Evolutionary conservation across 2,113 vertebrate species (phyloP).

Genomic region (Alexandromys fortis): DNA sequence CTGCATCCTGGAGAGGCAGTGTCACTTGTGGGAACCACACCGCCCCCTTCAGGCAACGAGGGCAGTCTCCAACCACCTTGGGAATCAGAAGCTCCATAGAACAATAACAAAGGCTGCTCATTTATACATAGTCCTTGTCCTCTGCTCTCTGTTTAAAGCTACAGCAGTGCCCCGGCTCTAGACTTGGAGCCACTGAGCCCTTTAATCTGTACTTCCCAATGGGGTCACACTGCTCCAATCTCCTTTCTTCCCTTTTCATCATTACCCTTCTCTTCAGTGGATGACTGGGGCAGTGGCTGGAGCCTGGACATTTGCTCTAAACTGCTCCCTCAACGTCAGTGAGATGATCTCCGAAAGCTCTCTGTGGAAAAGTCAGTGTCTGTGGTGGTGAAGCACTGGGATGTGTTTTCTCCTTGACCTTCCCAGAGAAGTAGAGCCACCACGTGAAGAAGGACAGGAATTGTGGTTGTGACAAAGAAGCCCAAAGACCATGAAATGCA

Average conservation of each 20-base stretch:
- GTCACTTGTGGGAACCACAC: no score
- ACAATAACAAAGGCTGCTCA: neutral
- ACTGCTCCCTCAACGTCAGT: neutral
- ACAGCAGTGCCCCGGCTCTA: neutral
- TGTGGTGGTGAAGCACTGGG: neutral
- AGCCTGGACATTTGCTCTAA: neutral
- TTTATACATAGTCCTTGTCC: neutral
- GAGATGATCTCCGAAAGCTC: neutral
- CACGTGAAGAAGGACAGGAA: constrained; percentile 1
- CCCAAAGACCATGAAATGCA: neutral
- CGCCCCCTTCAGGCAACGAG: neutral
- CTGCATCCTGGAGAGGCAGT: neutral
- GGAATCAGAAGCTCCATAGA: neutral
- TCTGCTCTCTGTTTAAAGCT: neutral
- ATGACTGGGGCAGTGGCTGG: neutral
- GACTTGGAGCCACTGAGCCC: neutral
- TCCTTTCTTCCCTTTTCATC: neutral
- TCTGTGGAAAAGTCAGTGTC: neutral
- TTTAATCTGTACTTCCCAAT: neutral
- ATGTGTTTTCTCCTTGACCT: neutral
- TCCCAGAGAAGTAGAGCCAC: constrained; percentile 10
- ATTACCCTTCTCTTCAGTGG: neutral
- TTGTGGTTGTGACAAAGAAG: neutral
- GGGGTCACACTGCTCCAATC: neutral
- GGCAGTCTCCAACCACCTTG: neutral